Evolutionary conservation across 2,113 vertebrate genomes (phyloP), one percentile per base, ranked within the genome.

Genomic region (Oryzias woworae): DNA sequence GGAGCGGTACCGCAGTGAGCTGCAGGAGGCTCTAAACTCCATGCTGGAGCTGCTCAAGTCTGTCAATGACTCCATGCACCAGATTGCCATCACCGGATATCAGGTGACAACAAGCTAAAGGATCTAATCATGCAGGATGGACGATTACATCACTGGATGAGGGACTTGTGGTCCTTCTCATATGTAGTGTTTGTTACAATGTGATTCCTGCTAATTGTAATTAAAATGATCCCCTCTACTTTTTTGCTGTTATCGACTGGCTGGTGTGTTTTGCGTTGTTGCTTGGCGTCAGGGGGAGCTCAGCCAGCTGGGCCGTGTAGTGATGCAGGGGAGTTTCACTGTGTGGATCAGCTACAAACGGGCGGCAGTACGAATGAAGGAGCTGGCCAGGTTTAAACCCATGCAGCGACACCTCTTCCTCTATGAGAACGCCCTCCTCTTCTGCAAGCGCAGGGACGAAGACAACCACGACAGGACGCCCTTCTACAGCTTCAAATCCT

Each of bases 41-140:
- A 96, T 98, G 95, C 57, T 98, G 90, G 94, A 96, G 82, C 91
- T 98, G 75, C 91, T 99, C 16, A 98, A 99, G 86, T 95, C 96
- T 17, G 94, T 99, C 74, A 99, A 99, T 12, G 97, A 99, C 86
- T 99, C 96, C 41, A 98, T 99, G 97, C 96, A 98, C 91, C 96
- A 98, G 88, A 96, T 92, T 74, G 92, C 97, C 85, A 98, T 99
- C 82, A 96, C 94, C 57, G 97, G 97, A 71, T 99, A 97, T 71
- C 90, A 95, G 81, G 97, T 98, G 90, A 84, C 46, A 49, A 14
- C 16, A 17, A 41, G 47, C 47, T 42, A 14, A 15, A 46, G 22
- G 53, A 62, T 51, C 26, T 31, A 42, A 53, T 15, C 14, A n/a
- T 7, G 14, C 31, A 22, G n/a, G 14, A 17, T 20, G 31, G 14